Evolutionary conservation across 1,140 invertebrate genomes (phyloP).

Genomic region (Leptopilina boulardi): DNA sequence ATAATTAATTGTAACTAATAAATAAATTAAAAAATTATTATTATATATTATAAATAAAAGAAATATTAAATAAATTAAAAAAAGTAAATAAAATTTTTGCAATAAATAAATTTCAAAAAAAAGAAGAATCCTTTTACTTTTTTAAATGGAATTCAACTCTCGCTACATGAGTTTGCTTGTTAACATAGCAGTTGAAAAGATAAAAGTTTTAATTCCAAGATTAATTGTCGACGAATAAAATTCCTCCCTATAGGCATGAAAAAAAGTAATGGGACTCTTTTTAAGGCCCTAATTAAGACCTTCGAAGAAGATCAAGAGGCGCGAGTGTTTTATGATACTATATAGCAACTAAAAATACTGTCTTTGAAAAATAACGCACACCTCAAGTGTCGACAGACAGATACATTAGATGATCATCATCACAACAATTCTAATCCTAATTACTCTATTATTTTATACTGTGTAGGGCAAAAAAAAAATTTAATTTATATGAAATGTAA

Average conservation of each 20-base stretch:
- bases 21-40: no score
- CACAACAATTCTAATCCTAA: background rate
- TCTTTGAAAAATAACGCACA: background rate
- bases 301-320: background rate
- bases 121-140: background rate
- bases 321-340: background rate
- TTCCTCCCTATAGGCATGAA: background rate
- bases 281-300: slow-evolving; percentile 13
- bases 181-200: slow-evolving; percentile 4
- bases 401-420: background rate
- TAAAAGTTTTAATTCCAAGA: slow-evolving; percentile 14
- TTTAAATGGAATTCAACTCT: background rate
- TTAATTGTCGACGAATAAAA: slow-evolving; percentile 4
- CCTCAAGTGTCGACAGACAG: background rate
- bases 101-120: background rate
- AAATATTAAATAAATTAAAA: no score
- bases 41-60: no score
- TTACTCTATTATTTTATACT: background rate
- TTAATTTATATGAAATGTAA: no score
- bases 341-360: background rate
- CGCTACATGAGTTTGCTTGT: background rate
- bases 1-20: no score
- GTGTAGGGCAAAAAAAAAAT: no score
- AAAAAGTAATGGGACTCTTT: slow-evolving; percentile 17
- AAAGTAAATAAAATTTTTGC: background rate